Evolutionary conservation across 2,888 invertebrate genomes (phyloP).

Genomic region (Apomyelois bistriatella): DNA sequence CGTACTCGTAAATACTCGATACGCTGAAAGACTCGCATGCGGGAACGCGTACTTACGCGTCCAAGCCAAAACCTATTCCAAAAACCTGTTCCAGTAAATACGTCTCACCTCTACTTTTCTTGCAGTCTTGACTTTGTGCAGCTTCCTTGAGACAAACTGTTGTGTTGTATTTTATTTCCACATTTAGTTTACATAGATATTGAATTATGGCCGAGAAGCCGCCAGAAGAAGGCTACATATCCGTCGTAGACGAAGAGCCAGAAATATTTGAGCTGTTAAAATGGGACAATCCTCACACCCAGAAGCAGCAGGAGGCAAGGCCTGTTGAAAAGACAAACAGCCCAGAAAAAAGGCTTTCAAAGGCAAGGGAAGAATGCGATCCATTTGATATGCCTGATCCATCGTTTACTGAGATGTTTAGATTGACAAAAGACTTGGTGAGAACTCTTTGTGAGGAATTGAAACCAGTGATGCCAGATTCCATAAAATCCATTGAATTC

Average conservation of each 20-base stretch:
- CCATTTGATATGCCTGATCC: slow-evolving; percentile 63
- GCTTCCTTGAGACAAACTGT: no score
- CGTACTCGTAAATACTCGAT: no score
- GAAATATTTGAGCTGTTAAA: slow-evolving; percentile 70
- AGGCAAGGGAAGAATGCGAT: slow-evolving; percentile 50
- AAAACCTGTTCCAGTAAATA: no score
- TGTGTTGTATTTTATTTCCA: no score
- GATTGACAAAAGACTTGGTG: slow-evolving; percentile 61
- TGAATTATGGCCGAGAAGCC: slow-evolving; percentile 67
- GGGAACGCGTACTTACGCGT: no score
- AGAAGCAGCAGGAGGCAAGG: slow-evolving; percentile 43
- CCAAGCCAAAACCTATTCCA: no score
- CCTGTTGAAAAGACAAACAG: slow-evolving; percentile 57
- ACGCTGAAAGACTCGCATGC: no score
- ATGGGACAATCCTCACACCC: slow-evolving; percentile 66
- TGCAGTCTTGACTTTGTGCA: no score
- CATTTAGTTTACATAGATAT: no score
- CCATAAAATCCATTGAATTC: slow-evolving; percentile 64
- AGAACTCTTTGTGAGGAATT: slow-evolving; percentile 59
- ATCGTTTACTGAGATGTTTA: slow-evolving; percentile 60
- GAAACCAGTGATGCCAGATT: slow-evolving; percentile 66
- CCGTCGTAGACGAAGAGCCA: slow-evolving; percentile 70
- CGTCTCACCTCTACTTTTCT: no score
- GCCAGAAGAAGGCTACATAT: slow-evolving; percentile 69
- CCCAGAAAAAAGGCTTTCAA: slow-evolving; percentile 58